Conservation (phyloP, 2,888 invertebrate species). For the Catocala nupta region DNA sequence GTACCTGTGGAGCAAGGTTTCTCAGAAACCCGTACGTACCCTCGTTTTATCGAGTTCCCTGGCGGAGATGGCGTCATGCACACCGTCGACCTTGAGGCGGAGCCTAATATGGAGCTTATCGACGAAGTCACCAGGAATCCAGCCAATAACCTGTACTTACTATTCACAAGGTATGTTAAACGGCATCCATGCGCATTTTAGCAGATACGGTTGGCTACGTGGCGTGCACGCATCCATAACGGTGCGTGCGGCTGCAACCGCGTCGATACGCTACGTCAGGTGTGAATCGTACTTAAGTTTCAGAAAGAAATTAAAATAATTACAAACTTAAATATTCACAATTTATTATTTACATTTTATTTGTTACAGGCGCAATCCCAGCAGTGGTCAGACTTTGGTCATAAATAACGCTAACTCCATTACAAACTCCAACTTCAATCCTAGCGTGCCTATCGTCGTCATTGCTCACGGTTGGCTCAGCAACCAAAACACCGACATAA, state of each 20-base stretch:
- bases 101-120: conserved; percentile 52
- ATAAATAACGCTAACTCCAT: conserved; percentile 63
- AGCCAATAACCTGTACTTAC: conserved; percentile 56
- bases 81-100: conserved; percentile 60
- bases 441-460: conserved; percentile 50
- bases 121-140: conserved; percentile 58
- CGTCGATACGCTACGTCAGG: too few relatives aligned
- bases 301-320: too few relatives aligned
- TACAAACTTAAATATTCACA: too few relatives aligned
- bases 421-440: conserved; percentile 64
- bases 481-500: conserved; percentile 60
- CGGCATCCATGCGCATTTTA: too few relatives aligned
- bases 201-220: too few relatives aligned
- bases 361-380: conserved; percentile 62
- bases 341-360: too few relatives aligned
- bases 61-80: conserved; percentile 60
- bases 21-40: conserved; percentile 45
- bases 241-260: too few relatives aligned
- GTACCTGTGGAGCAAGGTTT: conserved; percentile 51
- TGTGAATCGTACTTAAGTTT: too few relatives aligned
- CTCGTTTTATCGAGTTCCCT: conserved; percentile 61
- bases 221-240: too few relatives aligned
- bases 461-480: conserved; percentile 66
- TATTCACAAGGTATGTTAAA: conserved; percentile 60
- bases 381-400: conserved; percentile 53